phyloP scores from a whole-genome alignment of 2,888 invertebrate species.

The Volucella inflata region DNA sequence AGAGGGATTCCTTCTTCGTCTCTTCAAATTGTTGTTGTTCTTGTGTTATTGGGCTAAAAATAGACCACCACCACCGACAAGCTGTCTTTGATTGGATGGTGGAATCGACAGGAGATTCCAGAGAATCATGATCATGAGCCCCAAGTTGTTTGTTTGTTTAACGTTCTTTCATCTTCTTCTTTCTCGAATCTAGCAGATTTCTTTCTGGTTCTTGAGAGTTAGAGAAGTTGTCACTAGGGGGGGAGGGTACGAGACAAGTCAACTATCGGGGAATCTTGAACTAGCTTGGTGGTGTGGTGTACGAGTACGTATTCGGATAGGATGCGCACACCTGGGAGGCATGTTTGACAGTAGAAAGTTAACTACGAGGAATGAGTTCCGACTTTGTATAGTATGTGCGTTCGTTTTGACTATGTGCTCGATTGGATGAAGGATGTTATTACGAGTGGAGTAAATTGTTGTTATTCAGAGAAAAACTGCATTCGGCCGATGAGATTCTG shows the following conservation, averaged over 20 bases:
- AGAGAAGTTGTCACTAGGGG: neutral
- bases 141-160: conserved; percentile 45
- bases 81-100: conserved; percentile 52
- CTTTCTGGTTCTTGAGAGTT: conserved; percentile 1
- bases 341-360: conserved; percentile 62
- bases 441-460: too few relatives aligned
- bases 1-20: conserved; percentile 56
- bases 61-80: conserved; percentile 50
- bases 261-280: conserved; percentile 37
- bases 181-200: too few relatives aligned
- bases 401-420: too few relatives aligned
- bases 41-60: conserved; percentile 57
- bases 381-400: conserved; percentile 7
- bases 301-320: too few relatives aligned
- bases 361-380: conserved; percentile 43
- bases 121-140: neutral
- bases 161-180: conserved; percentile 27
- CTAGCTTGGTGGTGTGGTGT: too few relatives aligned
- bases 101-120: neutral
- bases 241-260: neutral
- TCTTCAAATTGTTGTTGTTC: neutral
- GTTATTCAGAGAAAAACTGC: too few relatives aligned
- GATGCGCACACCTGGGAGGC: conserved; percentile 57
- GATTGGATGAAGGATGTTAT: too few relatives aligned
- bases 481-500: too few relatives aligned